A percentile compares a stretch with the other conserved stretches of the same genome.
Conservation (phyloP, 2,797 vertebrate species). For the Centroberyx gerrardi region DNA sequence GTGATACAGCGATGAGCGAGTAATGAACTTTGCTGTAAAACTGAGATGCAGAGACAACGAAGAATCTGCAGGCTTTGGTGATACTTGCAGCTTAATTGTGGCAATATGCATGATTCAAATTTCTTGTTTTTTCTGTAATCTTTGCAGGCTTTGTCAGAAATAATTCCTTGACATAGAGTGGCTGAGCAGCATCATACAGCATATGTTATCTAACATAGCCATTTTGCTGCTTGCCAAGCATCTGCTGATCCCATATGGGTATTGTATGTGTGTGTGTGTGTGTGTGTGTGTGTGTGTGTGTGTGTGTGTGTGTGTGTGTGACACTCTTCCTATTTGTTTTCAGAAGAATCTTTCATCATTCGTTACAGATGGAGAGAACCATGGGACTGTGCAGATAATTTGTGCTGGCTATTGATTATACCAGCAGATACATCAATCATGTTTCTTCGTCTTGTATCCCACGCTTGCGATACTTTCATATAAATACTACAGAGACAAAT, state of each 20-base stretch:
- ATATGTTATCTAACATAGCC: constrained; percentile 80
- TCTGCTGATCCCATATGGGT: constrained; percentile 83
- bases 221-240: constrained; percentile 80
- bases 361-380: constrained; percentile 70
- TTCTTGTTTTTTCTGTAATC: constrained; percentile 44
- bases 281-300: constrained; percentile 18
- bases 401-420: constrained; percentile 77
- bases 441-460: constrained; percentile 46
- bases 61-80: not conserved
- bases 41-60: constrained; percentile 4
- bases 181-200: constrained; percentile 68
- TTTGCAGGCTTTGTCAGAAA: constrained; percentile 69
- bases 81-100: constrained; percentile 9
- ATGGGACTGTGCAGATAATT: constrained; percentile 68
- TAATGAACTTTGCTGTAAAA: not conserved
- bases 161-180: constrained; percentile 65
- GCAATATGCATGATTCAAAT: constrained; percentile 29
- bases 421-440: constrained; percentile 70
- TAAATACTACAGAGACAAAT: constrained; percentile 40
- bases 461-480: constrained; percentile 35
- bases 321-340: constrained; percentile 68
- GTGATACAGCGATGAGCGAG: constrained; percentile 8
- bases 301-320: constrained; percentile 33
- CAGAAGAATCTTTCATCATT: constrained; percentile 72
- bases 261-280: constrained; percentile 57